A percentile compares a stretch with the other conserved stretches of the same genome.
Evolutionary conservation across 1,140 invertebrate genomes (phyloP).

Genomic region (Micrasema longulum): DNA sequence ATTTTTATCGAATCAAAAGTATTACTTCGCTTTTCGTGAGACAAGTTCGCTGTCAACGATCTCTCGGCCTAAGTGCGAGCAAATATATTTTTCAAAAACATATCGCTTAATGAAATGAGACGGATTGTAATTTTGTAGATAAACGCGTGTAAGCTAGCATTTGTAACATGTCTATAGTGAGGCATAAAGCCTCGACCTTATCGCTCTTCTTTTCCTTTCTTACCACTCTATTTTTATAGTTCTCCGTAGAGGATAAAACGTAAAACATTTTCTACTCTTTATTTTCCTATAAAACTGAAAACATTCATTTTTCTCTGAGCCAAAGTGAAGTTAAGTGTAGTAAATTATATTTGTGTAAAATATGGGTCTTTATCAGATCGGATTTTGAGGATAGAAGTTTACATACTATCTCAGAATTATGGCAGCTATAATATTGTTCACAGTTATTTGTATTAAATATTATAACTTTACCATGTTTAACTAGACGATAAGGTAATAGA

Average conservation of each 20-base stretch:
- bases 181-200: constrained; percentile 4
- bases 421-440: constrained; percentile 53
- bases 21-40: constrained; percentile 23
- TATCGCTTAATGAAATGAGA: constrained; percentile 50
- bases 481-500: constrained; percentile 33
- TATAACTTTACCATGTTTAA: constrained; percentile 27
- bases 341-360: constrained; percentile 34
- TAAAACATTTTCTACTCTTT: constrained; percentile 46
- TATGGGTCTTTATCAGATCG: constrained; percentile 19
- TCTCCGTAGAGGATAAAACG: constrained; percentile 21
- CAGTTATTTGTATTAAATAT: constrained; percentile 29
- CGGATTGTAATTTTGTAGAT: neutral
- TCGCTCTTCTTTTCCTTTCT: constrained; percentile 6
- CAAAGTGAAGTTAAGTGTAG: constrained; percentile 40
- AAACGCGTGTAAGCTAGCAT: constrained; percentile 27
- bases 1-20: constrained; percentile 20
- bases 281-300: constrained; percentile 44
- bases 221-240: constrained; percentile 38
- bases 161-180: constrained; percentile 26
- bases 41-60: constrained; percentile 44
- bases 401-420: constrained; percentile 48
- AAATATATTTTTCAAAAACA: constrained; percentile 54
- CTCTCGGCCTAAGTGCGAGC: constrained; percentile 49
- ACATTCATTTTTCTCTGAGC: constrained; percentile 36
- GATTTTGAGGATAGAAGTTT: constrained; percentile 20